These are phyloP conservation scores for Acanthornis magna DNA, from an alignment of 2,797 vertebrate species.

Conservation along the genomic window DNA sequence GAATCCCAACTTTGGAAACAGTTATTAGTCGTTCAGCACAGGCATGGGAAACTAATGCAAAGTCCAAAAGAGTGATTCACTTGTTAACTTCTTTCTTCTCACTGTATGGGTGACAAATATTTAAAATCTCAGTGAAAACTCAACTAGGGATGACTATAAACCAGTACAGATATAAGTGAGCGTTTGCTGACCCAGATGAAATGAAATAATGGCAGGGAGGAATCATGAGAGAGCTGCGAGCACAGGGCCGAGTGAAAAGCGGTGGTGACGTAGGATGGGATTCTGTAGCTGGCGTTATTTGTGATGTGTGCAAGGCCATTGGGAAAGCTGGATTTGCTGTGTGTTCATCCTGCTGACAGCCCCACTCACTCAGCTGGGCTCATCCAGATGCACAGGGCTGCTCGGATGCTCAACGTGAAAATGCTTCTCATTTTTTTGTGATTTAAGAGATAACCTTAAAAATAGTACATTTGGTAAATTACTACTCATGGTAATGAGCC, in stretches of 20 bases:
- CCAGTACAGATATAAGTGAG: neutral
- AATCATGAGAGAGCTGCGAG: neutral
- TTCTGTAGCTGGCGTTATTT: neutral
- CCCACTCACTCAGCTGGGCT: neutral
- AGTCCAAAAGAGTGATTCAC: neutral
- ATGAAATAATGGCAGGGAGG: neutral
- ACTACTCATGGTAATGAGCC: neutral
- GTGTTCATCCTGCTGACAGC: neutral
- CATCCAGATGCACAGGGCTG: neutral
- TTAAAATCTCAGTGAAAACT: neutral
- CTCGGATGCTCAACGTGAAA: neutral
- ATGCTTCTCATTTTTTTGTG: neutral
- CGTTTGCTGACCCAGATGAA: neutral
- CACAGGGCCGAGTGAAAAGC: neutral
- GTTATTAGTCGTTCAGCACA: neutral
- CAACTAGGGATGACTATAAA: neutral
- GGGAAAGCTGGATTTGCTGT: neutral
- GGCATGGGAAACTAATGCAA: neutral
- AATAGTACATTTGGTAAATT: neutral
- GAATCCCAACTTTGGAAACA: neutral
- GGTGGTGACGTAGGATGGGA: neutral
- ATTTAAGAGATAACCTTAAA: neutral
- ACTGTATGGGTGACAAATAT: rapidly evolving
- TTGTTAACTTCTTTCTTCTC: neutral
- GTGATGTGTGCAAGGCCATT: neutral